A percentile compares a stretch with the other conserved stretches of the same genome.
Evolutionary conservation across 2,888 invertebrate species (phyloP).

Genomic region (Eumerus sabulonum): DNA sequence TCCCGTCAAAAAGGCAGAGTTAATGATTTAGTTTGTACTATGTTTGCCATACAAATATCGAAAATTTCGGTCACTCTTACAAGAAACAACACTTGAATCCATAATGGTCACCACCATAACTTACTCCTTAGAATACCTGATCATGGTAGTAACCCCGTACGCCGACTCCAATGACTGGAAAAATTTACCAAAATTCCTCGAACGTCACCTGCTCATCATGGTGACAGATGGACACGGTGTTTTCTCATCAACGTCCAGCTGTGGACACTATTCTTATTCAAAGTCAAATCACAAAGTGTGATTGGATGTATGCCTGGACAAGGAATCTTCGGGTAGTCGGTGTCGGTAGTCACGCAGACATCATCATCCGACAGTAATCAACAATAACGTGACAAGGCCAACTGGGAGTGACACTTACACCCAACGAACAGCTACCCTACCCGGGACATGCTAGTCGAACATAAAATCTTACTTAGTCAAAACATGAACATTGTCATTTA

Average conservation of each 20-base stretch:
- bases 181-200: neutral
- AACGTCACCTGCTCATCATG: neutral
- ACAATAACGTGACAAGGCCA: conserved; percentile 51
- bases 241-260: conserved; percentile 33
- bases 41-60: no score
- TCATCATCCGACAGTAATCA: conserved; percentile 52
- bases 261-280: conserved; percentile 5
- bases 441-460: conserved; percentile 16
- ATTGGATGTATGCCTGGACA: conserved; percentile 23
- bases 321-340: conserved; percentile 41
- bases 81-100: conserved; percentile 23
- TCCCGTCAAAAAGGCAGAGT: neutral
- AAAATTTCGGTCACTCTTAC: conserved; percentile 13
- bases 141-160: conserved; percentile 16
- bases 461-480: conserved; percentile 63
- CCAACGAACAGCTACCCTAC: neutral
- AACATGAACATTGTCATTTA: conserved; percentile 51
- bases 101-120: conserved; percentile 10
- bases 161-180: conserved; percentile 23
- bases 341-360: conserved; percentile 33
- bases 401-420: conserved; percentile 18
- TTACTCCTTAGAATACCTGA: conserved; percentile 21
- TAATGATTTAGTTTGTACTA: conserved; percentile 1
- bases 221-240: neutral
- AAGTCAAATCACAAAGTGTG: conserved; percentile 24